Evolutionary conservation across 2,113 vertebrate species (phyloP).

Genomic region (Brachyistius frenatus): DNA sequence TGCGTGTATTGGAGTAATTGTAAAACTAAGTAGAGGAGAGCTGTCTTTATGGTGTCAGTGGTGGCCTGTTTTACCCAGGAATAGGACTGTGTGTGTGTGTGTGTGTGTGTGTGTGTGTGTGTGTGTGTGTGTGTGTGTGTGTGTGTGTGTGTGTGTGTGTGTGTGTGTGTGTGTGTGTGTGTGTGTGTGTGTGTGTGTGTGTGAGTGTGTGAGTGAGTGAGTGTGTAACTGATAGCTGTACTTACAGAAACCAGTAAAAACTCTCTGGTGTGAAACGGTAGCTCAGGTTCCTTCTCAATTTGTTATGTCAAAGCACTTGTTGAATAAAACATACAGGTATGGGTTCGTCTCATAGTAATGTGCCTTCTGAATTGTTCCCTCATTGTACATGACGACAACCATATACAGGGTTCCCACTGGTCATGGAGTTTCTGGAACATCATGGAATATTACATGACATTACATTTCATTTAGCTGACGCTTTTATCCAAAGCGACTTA

Average conservation of each 20-base stretch:
- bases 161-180: neutral
- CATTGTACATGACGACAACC: conserved; percentile 1
- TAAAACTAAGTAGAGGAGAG: conserved; percentile 68
- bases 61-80: conserved; percentile 33
- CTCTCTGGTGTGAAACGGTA: neutral
- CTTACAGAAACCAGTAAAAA: conserved; percentile 1
- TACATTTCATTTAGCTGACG: too few species aligned
- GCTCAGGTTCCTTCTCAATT: neutral
- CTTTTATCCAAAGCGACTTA: too few species aligned
- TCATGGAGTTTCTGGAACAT: too few species aligned
- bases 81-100: neutral
- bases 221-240: too few species aligned
- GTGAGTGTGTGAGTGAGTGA: neutral
- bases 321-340: conserved; percentile 2
- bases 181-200: neutral
- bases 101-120: neutral
- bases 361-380: neutral
- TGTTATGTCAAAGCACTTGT: neutral
- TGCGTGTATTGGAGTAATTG: conserved; percentile 56
- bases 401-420: neutral
- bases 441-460: too few species aligned
- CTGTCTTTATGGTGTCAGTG: conserved; percentile 59
- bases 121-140: too few species aligned
- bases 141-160: conserved; percentile 15
- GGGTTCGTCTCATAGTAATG: conserved; percentile 14